Evolutionary conservation across 2,797 vertebrate genomes (phyloP).

Genomic region (Hephaestus fuliginosus): DNA sequence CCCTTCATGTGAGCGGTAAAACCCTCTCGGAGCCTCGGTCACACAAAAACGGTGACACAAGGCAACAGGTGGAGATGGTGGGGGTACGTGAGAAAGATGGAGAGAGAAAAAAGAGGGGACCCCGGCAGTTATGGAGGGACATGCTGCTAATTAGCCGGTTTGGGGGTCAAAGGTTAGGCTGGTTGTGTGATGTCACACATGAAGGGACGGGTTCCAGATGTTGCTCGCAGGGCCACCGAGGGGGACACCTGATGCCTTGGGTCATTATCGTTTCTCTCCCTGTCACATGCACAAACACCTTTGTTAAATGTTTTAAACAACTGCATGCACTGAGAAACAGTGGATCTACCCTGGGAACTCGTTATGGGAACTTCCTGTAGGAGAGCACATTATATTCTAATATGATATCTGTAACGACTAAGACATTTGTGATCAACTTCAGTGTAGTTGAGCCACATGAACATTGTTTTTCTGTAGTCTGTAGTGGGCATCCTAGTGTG

Average conservation of each 20-base stretch:
- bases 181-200: slow-evolving; percentile 79
- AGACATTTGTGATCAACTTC: neutral
- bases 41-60: slow-evolving; percentile 62
- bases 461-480: too few species aligned
- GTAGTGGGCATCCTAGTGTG: too few species aligned
- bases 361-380: neutral
- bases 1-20: slow-evolving; percentile 8
- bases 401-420: neutral
- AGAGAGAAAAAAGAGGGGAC: slow-evolving; percentile 57
- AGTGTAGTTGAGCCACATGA: neutral
- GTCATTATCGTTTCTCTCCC: slow-evolving; percentile 59
- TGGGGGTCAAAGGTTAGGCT: slow-evolving; percentile 75
- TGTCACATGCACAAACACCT: slow-evolving; percentile 41
- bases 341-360: neutral
- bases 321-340: slow-evolving; percentile 4
- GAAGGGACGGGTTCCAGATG: slow-evolving; percentile 81
- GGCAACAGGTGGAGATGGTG: slow-evolving; percentile 76
- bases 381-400: neutral
- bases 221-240: slow-evolving; percentile 59
- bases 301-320: slow-evolving; percentile 32
- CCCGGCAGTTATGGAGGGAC: slow-evolving; percentile 73
- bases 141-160: slow-evolving; percentile 81
- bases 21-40: slow-evolving; percentile 25
- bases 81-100: slow-evolving; percentile 44
- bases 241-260: slow-evolving; percentile 66